phyloP scores from a whole-genome alignment of 1,140 invertebrate species.

The Asobara japonica region DNA sequence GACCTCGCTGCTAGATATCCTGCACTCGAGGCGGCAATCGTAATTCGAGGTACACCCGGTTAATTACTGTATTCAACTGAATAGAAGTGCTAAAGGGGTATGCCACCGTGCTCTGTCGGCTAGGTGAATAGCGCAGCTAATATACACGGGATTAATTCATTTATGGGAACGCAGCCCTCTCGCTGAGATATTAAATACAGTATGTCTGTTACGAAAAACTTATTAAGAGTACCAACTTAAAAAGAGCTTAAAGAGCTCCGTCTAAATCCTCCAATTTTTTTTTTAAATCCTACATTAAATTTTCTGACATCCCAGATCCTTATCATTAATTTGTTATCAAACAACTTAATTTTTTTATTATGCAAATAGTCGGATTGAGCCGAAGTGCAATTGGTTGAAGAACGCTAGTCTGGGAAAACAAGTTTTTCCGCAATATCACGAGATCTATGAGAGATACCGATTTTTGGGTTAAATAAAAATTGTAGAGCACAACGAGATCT shows the following conservation, averaged over 20 bases:
- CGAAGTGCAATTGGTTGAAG: too few species aligned
- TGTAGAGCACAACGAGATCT: too few species aligned
- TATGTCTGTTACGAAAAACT: background rate
- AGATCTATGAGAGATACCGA: too few species aligned
- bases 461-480: too few species aligned
- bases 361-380: too few species aligned
- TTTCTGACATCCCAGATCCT: too few species aligned
- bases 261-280: too few species aligned
- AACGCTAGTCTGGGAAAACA: too few species aligned
- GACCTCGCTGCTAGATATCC: background rate
- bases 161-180: slow-evolving; percentile 26
- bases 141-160: slow-evolving; percentile 28
- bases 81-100: slow-evolving; percentile 26
- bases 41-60: slow-evolving; percentile 31
- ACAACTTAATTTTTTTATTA: too few species aligned
- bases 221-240: background rate
- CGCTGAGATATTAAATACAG: background rate
- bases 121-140: slow-evolving; percentile 33
- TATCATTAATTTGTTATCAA: too few species aligned
- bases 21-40: slow-evolving; percentile 25
- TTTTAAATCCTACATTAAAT: too few species aligned
- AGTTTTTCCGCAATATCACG: too few species aligned
- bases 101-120: background rate
- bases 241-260: background rate
- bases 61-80: slow-evolving; percentile 35